Evolutionary conservation across 2,113 vertebrate genomes (phyloP), one percentile per base, ranked within the genome.

Genomic region (Pomatostomus ruficeps): DNA sequence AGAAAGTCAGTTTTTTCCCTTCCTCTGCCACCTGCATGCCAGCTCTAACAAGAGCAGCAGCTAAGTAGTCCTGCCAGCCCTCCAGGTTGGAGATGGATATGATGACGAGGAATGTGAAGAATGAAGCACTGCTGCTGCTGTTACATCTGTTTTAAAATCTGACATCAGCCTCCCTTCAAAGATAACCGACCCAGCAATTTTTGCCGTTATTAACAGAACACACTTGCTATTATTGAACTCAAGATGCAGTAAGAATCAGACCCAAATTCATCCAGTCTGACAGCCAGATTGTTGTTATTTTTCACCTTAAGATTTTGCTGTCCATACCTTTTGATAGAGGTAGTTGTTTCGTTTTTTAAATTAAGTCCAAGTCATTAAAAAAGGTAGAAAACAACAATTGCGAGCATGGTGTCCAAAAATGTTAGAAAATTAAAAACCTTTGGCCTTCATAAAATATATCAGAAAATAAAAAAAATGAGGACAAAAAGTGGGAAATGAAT

Each of bases 91-190:
- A 88, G 42, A 84, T 2, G 1, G 82, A 33, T 73, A 79, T 29
- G 54, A 68, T 73, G 54, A 85, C 74, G 88, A 65, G 57, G 74
- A 87, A 82, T 57, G n/a, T 20, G 54, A 82, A 25, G 78, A 94
- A 85, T 20, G 5, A 3, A 87, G 46, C 43, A 33, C 35, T 84
- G 59, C 36, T 68, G 33, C 33, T 61, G 38, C 43, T 72, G 23
- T 62, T 91, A 49, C 42, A 79, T 87, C 84, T 94, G 81, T 58
- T 91, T 89, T 55, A 38, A 89, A 78, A 93, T 72, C 48, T 57
- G 52, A 54, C 67, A 72, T 59, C 65, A 83, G 11, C 26, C 35
- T 61, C 57, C 45, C 66, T 79, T 65, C 74, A 91, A 81, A 89
- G 29, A n/a, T 62, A 85, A 72, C 48, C 40, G 93, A 63, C 16